phyloP scores from a whole-genome alignment of 1,140 invertebrate genomes.

The Medauroidea extradentata region DNA sequence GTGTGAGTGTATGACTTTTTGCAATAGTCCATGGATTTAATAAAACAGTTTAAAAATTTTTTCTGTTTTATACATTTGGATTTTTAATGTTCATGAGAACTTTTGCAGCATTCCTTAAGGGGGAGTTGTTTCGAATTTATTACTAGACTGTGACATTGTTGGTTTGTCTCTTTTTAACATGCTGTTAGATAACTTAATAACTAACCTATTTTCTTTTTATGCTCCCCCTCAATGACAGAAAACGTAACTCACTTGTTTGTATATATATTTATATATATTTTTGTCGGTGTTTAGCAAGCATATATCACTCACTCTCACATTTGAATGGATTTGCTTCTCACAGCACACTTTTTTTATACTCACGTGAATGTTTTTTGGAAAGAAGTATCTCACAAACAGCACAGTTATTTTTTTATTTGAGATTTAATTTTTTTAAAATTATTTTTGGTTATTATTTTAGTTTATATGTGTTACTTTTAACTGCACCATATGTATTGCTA shows the following conservation, averaged over 20 bases:
- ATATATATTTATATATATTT: constrained; percentile 2
- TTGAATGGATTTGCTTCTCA: constrained; percentile 14
- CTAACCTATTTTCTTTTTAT: constrained; percentile 2
- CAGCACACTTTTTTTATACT: constrained; percentile 15
- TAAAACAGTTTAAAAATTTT: no score
- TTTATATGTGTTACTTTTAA: constrained; percentile 11
- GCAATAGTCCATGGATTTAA: no score
- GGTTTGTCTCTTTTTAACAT: constrained; percentile 7
- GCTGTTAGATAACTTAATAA: no score
- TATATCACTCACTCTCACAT: constrained; percentile 19
- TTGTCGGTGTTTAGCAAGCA: constrained; percentile 15
- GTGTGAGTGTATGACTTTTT: constrained; percentile 17
- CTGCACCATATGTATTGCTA: constrained; percentile 17
- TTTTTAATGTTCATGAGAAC: constrained; percentile 8
- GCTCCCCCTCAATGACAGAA: not conserved
- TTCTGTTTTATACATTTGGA: constrained; percentile 8
- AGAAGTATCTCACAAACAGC: constrained; percentile 16
- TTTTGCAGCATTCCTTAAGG: constrained; percentile 4
- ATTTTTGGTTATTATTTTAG: not conserved
- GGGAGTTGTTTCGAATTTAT: constrained; percentile 13
- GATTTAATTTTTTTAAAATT: constrained; percentile 11
- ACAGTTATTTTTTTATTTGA: constrained; percentile 11
- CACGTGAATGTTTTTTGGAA: constrained; percentile 15
- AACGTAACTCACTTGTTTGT: not conserved
- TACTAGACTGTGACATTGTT: constrained; percentile 7